Evolutionary conservation across 2,113 vertebrate species (phyloP).

Genomic region (Typhlomys cinereus): DNA sequence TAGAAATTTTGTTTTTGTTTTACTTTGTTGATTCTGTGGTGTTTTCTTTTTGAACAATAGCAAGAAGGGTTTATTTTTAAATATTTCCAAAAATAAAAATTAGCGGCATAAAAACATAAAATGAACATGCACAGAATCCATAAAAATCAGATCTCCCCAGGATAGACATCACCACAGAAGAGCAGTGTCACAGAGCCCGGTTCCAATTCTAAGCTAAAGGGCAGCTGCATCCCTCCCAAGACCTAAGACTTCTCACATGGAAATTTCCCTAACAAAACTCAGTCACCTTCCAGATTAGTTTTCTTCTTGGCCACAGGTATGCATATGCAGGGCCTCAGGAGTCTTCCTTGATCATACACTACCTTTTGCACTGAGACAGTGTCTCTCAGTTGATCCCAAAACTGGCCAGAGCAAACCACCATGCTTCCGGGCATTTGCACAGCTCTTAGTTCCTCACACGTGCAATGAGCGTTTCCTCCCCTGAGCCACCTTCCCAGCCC

Average conservation of each 20-base stretch:
- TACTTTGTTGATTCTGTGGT: not conserved
- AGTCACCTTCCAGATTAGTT: not conserved
- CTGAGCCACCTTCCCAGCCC: too few species aligned
- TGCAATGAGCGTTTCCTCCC: too few species aligned
- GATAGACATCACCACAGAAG: not conserved
- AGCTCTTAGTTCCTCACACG: too few species aligned
- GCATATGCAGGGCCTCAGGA: too few species aligned
- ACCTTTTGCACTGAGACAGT: too few species aligned
- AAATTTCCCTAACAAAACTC: not conserved
- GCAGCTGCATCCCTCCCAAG: not conserved
- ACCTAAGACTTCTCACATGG: not conserved
- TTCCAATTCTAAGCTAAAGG: not conserved
- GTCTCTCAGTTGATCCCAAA: too few species aligned
- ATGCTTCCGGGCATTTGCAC: too few species aligned
- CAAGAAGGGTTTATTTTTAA: not conserved
- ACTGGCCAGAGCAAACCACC: too few species aligned
- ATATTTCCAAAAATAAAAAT: constrained; percentile 27
- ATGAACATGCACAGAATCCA: not conserved
- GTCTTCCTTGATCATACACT: too few species aligned
- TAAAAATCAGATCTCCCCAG: not conserved
- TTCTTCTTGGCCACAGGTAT: not conserved
- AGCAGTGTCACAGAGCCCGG: not conserved
- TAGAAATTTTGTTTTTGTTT: too few species aligned
- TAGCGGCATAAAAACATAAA: not conserved
- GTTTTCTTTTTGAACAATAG: not conserved